Percentiles rank a stretch among this genome's conserved stretches.
Evolutionary conservation across 2,888 invertebrate genomes (phyloP).

Genomic region (Abscondita cerata): DNA sequence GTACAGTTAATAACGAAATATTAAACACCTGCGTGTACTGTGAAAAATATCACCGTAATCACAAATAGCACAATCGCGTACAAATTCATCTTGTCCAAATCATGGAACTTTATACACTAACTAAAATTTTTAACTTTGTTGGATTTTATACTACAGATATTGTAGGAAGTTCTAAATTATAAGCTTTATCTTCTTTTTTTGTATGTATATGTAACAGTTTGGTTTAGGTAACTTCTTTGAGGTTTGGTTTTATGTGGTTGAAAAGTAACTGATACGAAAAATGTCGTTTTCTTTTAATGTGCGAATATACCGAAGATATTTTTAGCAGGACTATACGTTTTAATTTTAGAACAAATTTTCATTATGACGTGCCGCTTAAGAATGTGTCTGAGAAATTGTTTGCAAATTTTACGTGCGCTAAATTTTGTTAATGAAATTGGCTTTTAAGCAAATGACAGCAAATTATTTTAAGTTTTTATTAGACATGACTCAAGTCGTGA

Average conservation of each 20-base stretch:
- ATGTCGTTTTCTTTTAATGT: too few relatives aligned
- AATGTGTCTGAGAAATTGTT: too few relatives aligned
- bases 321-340: too few relatives aligned
- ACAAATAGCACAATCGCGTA: neutral
- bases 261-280: too few relatives aligned
- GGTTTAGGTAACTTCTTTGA: conserved; percentile 4
- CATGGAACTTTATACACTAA: neutral
- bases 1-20: neutral
- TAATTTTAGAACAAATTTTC: too few relatives aligned
- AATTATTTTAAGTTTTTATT: too few relatives aligned
- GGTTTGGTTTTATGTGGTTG: neutral
- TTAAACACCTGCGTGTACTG: neutral
- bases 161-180: neutral
- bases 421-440: too few relatives aligned
- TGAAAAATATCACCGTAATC: neutral
- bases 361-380: too few relatives aligned
- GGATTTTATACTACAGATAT: neutral
- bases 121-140: neutral
- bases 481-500: too few relatives aligned
- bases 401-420: too few relatives aligned
- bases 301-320: too few relatives aligned
- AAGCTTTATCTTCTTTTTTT: neutral
- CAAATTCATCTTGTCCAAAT: conserved; percentile 1
- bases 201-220: neutral
- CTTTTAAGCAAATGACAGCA: too few relatives aligned